Conservation (phyloP, 2,113 vertebrate genomes). For the Indicator maculatus region DNA sequence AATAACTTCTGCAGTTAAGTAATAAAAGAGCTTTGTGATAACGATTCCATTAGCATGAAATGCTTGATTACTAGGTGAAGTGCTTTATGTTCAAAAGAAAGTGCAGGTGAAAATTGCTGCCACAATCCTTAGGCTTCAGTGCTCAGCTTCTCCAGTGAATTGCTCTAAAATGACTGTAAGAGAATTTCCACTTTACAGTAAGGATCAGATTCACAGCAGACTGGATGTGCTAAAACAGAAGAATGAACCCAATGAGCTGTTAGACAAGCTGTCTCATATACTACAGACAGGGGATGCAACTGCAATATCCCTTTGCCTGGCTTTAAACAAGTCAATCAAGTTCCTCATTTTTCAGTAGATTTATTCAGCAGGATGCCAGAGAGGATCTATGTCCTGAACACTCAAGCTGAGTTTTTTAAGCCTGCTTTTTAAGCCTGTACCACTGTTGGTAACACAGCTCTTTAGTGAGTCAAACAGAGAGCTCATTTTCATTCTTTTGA, state of each 20-base stretch:
- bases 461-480: neutral
- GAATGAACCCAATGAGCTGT: neutral
- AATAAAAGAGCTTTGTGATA: neutral
- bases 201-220: neutral
- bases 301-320: neutral
- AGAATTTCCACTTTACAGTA: neutral
- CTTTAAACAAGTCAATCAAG: constrained; percentile 33
- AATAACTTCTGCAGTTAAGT: neutral
- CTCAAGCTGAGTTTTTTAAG: neutral
- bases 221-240: neutral
- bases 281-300: neutral
- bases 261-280: neutral
- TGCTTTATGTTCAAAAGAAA: neutral
- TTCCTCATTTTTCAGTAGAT: constrained; percentile 4
- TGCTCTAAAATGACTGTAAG: neutral
- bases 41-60: neutral
- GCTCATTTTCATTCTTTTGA: constrained; percentile 35
- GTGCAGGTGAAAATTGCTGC: neutral
- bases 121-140: neutral
- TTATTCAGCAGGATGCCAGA: constrained; percentile 12
- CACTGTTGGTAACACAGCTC: neutral
- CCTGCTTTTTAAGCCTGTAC: neutral
- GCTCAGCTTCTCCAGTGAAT: neutral
- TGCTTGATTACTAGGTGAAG: neutral
- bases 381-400: neutral